phyloP scores from a whole-genome alignment of 2,113 vertebrate genomes.

The Syrrhaptes paradoxus region DNA sequence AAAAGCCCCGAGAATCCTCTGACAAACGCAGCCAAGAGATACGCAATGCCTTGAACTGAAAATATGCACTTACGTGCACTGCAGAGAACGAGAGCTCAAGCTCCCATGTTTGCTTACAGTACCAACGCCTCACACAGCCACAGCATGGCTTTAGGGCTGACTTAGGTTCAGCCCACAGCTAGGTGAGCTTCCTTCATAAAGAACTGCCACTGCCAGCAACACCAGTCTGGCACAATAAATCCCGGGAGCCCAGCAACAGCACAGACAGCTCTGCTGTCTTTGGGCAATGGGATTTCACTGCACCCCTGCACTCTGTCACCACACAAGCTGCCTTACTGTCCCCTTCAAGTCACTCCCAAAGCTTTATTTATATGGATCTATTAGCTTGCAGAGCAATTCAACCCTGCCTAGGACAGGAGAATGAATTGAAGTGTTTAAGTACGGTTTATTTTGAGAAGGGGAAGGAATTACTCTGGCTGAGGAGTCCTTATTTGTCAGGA shows the following conservation, averaged over 20 bases:
- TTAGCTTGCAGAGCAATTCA: neutral
- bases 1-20: neutral
- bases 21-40: neutral
- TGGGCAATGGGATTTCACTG: neutral
- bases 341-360: neutral
- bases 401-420: neutral
- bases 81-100: neutral
- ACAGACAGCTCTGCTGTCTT: neutral
- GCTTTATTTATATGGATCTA: neutral
- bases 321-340: neutral
- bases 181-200: neutral
- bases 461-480: neutral
- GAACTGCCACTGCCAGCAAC: neutral
- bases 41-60: neutral
- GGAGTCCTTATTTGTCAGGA: neutral
- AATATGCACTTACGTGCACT: fast-evolving
- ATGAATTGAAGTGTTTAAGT: slow-evolving; percentile 15
- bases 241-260: neutral
- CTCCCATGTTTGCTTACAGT: neutral
- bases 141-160: neutral
- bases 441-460: neutral
- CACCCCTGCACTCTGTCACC: neutral
- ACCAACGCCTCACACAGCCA: fast-evolving
- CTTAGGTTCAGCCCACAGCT: neutral
- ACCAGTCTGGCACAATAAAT: neutral